These are phyloP conservation scores for Agrotis exclamationis DNA, from an alignment of 2,888 invertebrate species.

Conservation along the genomic window DNA sequence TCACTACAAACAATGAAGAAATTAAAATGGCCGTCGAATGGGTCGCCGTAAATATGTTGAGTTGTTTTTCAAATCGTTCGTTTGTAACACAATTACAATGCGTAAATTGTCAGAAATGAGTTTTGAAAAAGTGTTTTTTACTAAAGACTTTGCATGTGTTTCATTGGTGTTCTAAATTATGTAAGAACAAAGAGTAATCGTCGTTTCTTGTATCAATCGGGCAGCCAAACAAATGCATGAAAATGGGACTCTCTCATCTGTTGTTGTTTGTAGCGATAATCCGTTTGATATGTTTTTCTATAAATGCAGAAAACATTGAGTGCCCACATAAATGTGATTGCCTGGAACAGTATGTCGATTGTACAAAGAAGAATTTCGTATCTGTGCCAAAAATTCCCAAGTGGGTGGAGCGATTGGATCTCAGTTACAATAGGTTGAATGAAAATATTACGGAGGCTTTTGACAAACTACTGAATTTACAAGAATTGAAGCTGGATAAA, in stretches of 20 bases:
- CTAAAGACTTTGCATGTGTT: slow-evolving; percentile 70
- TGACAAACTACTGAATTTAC: slow-evolving; percentile 79
- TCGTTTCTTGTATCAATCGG: slow-evolving; percentile 78
- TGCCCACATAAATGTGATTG: slow-evolving; percentile 94
- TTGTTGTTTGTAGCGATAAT: slow-evolving; percentile 84
- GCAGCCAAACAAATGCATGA: slow-evolving; percentile 85
- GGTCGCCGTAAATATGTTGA: slow-evolving; percentile 80
- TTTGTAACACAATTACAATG: slow-evolving; percentile 77
- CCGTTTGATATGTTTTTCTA: slow-evolving; percentile 76
- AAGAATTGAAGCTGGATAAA: slow-evolving; percentile 89
- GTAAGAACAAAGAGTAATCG: slow-evolving; percentile 81
- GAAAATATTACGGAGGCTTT: slow-evolving; percentile 83
- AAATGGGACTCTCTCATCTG: slow-evolving; percentile 89
- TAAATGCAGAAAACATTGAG: slow-evolving; percentile 83
- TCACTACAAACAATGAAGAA: slow-evolving; percentile 59
- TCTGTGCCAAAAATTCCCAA: slow-evolving; percentile 94
- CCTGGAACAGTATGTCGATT: slow-evolving; percentile 94
- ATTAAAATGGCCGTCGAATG: slow-evolving; percentile 86
- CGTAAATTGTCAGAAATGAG: slow-evolving; percentile 72
- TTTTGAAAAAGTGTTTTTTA: slow-evolving; percentile 73
- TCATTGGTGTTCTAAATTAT: slow-evolving; percentile 78
- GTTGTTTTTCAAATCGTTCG: slow-evolving; percentile 74
- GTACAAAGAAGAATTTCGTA: slow-evolving; percentile 93
- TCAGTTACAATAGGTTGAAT: slow-evolving; percentile 87
- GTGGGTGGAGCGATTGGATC: slow-evolving; percentile 95